Conservation (phyloP, 2,888 invertebrate species). For the Ormia ochracea region DNA sequence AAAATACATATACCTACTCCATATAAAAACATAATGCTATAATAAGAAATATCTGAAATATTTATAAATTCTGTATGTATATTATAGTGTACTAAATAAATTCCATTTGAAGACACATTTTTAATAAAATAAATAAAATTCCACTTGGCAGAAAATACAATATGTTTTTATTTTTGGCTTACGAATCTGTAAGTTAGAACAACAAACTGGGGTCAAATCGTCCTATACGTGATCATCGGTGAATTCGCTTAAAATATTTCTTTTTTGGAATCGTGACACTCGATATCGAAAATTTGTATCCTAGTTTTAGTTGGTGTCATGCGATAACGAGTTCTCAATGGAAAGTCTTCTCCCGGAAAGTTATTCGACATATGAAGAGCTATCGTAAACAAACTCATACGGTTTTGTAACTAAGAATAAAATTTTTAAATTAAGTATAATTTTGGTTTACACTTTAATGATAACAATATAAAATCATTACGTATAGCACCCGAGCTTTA, state of each 20-base stretch:
- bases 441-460: too few species aligned
- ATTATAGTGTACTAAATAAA: slow-evolving; percentile 54
- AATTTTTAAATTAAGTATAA: too few species aligned
- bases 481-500: too few species aligned
- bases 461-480: too few species aligned
- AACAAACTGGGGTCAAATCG: not conserved
- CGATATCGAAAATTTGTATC: too few species aligned
- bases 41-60: slow-evolving; percentile 39
- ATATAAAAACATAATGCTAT: slow-evolving; percentile 18
- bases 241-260: not conserved
- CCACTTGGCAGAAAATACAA: slow-evolving; percentile 61
- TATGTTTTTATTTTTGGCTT: not conserved
- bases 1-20: slow-evolving; percentile 16
- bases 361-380: too few species aligned
- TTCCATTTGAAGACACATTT: slow-evolving; percentile 52
- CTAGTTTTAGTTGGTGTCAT: too few species aligned
- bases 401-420: too few species aligned
- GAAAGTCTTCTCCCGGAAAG: too few species aligned
- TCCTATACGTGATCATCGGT: not conserved
- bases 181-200: not conserved
- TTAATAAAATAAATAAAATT: slow-evolving; percentile 58
- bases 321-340: too few species aligned
- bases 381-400: too few species aligned
- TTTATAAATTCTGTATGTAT: slow-evolving; percentile 47
- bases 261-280: too few species aligned